These are phyloP conservation scores for Polydrusus tereticollis DNA, from an alignment of 2,888 invertebrate genomes.

Conservation along the genomic window DNA sequence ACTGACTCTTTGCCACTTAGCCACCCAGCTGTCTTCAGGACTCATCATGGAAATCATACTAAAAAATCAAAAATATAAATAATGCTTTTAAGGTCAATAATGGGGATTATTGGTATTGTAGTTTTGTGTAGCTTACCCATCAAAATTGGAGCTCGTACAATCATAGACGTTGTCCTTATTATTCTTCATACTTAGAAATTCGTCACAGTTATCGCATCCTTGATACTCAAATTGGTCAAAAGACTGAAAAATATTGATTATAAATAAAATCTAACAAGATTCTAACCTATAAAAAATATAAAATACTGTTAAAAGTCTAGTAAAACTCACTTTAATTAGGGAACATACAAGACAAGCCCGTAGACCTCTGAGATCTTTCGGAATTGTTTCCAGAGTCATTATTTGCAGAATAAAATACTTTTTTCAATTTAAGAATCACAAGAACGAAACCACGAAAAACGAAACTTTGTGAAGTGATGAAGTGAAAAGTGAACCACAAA, in stretches of 20 bases:
- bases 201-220: conserved; percentile 99
- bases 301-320: too few relatives aligned
- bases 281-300: too few relatives aligned
- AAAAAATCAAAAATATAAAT: conserved; percentile 34
- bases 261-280: too few relatives aligned
- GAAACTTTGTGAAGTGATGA: too few relatives aligned
- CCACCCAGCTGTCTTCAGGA: conserved; percentile 99
- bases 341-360: conserved; percentile 83
- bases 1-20: conserved; percentile 99
- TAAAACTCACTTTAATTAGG: conserved; percentile 71
- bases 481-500: too few relatives aligned
- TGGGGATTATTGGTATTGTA: background rate
- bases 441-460: too few relatives aligned
- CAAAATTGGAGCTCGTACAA: conserved; percentile 97
- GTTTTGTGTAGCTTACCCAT: conserved; percentile 76
- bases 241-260: conserved; percentile 77
- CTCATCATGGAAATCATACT: conserved; percentile 93
- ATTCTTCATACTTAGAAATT: conserved; percentile 94
- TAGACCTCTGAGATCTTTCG: conserved; percentile 79
- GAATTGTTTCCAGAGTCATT: conserved; percentile 75
- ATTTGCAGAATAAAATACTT: too few relatives aligned
- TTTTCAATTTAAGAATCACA: too few relatives aligned
- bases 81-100: background rate
- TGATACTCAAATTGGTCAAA: conserved; percentile 97
- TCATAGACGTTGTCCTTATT: conserved; percentile 98